A percentile compares a stretch with the other conserved stretches of the same genome.
phyloP scores from a whole-genome alignment of 2,888 invertebrate species.

The Omphaloscelis lunosa region DNA sequence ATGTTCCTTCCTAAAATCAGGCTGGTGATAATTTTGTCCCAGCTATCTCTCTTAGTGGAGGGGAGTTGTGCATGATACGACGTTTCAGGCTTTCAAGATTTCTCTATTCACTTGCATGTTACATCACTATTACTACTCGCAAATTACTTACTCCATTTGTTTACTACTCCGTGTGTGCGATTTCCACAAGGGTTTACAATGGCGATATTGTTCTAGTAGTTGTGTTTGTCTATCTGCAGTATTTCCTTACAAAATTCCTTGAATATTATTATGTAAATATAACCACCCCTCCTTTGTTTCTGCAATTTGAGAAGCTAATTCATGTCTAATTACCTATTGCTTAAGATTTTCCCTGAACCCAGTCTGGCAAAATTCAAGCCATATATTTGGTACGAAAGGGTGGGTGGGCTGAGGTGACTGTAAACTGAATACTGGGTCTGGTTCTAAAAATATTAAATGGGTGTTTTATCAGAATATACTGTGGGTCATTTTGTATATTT shows the following conservation, averaged over 20 bases:
- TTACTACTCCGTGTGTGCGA: constrained; percentile 1
- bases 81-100: background rate
- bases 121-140: background rate
- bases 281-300: constrained; percentile 42
- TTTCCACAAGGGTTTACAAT: background rate
- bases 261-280: background rate
- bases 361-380: background rate
- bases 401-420: constrained; percentile 2
- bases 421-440: background rate
- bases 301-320: constrained; percentile 32
- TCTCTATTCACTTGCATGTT: background rate
- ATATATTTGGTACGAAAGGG: constrained; percentile 2
- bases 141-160: background rate
- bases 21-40: background rate
- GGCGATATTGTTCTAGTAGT: constrained; percentile 6
- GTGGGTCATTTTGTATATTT: constrained; percentile 15
- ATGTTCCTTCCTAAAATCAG: background rate
- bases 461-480: constrained; percentile 19
- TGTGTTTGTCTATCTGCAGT: constrained; percentile 12
- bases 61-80: background rate
- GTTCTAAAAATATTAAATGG: background rate
- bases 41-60: background rate
- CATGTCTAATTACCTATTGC: background rate
- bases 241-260: constrained; percentile 13
- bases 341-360: constrained; percentile 2